phyloP scores from a whole-genome alignment of 2,797 vertebrate species.

The Hirundo rustica region DNA sequence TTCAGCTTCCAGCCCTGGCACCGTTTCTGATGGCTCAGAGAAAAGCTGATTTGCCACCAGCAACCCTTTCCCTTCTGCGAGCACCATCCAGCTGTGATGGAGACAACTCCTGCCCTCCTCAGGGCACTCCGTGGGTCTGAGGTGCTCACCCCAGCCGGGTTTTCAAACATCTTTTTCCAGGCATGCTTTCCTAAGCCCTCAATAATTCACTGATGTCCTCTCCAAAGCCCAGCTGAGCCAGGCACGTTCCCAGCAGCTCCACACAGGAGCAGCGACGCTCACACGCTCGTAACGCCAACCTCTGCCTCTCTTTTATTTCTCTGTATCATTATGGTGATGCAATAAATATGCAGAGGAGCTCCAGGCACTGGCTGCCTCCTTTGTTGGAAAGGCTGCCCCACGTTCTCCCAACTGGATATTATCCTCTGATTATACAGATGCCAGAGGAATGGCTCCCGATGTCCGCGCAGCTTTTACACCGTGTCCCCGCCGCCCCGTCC shows the following conservation, averaged over 20 bases:
- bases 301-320: conserved; percentile 15
- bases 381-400: neutral
- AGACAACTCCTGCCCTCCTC: neutral
- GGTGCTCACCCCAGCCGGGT: neutral
- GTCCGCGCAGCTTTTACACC: neutral
- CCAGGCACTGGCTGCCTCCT: neutral
- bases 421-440: conserved; percentile 44
- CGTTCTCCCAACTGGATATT: conserved; percentile 9
- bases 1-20: neutral
- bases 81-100: neutral
- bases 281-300: neutral
- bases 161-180: neutral
- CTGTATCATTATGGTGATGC: conserved; percentile 51
- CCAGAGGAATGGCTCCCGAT: neutral
- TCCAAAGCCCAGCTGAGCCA: neutral
- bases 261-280: neutral
- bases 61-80: neutral
- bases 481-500: neutral
- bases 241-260: neutral
- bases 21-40: neutral
- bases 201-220: neutral
- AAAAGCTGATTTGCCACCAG: neutral
- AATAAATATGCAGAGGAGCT: conserved; percentile 47
- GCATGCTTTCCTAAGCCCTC: neutral
- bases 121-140: neutral